Percentiles rank a stretch among this genome's conserved stretches.
Conservation (phyloP, 2,113 vertebrate species). For the Apteryx mantelli region DNA sequence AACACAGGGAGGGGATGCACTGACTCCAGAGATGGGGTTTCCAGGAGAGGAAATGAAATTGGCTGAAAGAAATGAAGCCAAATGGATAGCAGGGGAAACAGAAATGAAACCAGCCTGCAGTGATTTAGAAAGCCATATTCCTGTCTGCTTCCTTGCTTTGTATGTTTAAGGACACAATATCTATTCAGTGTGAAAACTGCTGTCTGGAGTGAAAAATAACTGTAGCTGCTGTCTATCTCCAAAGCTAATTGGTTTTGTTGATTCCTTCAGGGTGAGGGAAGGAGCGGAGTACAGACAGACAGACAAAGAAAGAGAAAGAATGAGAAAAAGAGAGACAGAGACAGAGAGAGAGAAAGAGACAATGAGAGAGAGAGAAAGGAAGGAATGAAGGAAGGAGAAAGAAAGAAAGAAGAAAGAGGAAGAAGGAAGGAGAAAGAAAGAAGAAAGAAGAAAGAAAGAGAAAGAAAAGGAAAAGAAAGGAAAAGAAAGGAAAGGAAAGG, state of each 20-base stretch:
- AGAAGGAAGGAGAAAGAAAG: background rate
- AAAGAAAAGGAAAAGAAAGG: no score
- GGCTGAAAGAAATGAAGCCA: background rate
- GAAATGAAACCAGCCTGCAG: background rate
- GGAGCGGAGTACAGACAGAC: background rate
- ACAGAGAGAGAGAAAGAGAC: no score
- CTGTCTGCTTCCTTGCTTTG: background rate
- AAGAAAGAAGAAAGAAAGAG: no score
- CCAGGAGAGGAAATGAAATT: background rate
- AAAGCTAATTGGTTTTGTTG: background rate
- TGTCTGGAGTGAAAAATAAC: background rate
- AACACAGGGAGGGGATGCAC: background rate
- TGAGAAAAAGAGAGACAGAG: background rate
- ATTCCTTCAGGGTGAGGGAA: background rate
- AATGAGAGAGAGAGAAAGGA: fast-evolving
- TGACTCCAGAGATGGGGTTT: background rate
- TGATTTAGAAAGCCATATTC: background rate
- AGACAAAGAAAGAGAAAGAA: background rate
- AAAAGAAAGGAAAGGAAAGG: no score
- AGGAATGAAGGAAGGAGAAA: no score
- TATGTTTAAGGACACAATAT: background rate
- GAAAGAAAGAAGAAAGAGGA: no score
- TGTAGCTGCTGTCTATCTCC: background rate
- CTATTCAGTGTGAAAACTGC: background rate
- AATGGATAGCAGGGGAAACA: background rate